phyloP scores from a whole-genome alignment of 1,140 invertebrate species.

The Steinernema khuongi region DNA sequence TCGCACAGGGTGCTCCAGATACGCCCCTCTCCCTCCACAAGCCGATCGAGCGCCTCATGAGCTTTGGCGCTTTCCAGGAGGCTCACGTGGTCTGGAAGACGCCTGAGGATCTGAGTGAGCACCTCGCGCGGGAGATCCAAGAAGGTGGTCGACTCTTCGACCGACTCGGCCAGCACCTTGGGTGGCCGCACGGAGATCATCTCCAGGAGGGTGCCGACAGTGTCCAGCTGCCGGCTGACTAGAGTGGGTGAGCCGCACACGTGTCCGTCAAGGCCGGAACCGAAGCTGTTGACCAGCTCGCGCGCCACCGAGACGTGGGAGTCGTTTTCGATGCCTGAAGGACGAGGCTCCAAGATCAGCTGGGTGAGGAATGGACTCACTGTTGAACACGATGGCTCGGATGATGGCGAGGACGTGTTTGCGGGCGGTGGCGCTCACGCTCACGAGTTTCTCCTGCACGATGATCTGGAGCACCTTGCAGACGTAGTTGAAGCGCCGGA shows the following conservation, averaged over 20 bases:
- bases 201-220: constrained; percentile 55
- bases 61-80: constrained; percentile 71
- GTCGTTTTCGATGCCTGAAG: constrained; percentile 48
- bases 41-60: constrained; percentile 70
- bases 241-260: constrained; percentile 54
- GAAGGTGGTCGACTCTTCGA: constrained; percentile 75
- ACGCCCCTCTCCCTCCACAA: constrained; percentile 75
- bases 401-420: constrained; percentile 85
- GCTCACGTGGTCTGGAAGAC: constrained; percentile 83
- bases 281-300: constrained; percentile 50
- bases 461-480: constrained; percentile 79
- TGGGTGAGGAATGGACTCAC: constrained; percentile 8
- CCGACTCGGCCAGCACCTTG: constrained; percentile 65
- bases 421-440: constrained; percentile 84
- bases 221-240: constrained; percentile 43
- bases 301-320: constrained; percentile 53
- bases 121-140: constrained; percentile 87
- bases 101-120: constrained; percentile 78
- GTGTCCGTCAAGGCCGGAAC: constrained; percentile 47
- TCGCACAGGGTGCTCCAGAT: constrained; percentile 83
- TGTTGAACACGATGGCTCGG: constrained; percentile 76
- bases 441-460: constrained; percentile 74
- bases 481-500: constrained; percentile 89
- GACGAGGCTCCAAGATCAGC: background rate
- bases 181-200: constrained; percentile 42